Conservation (phyloP, 2,888 invertebrate species). For the Torymus aiolomorphi region DNA sequence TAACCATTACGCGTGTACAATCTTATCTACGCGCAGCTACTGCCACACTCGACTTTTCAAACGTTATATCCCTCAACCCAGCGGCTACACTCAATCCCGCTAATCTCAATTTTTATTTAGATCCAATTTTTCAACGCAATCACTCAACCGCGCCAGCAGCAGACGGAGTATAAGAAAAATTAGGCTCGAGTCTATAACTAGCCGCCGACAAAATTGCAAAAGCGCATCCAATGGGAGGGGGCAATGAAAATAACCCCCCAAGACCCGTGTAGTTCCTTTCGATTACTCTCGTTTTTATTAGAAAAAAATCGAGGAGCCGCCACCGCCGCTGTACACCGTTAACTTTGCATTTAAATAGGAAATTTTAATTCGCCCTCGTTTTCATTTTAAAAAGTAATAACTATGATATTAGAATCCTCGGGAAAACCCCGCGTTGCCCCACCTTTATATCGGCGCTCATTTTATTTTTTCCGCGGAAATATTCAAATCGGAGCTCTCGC, state of each 20-base stretch:
- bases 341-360: conserved; percentile 22
- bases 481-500: conserved; percentile 27
- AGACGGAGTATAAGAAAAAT: too few species aligned
- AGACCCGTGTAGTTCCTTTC: background rate
- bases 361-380: conserved; percentile 22
- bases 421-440: background rate
- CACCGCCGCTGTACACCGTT: background rate
- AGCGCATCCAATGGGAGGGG: too few species aligned
- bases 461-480: conserved; percentile 15
- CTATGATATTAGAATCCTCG: conserved; percentile 14
- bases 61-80: background rate
- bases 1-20: conserved; percentile 24
- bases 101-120: too few species aligned
- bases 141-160: too few species aligned
- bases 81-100: too few species aligned
- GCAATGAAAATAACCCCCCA: too few species aligned
- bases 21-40: conserved; percentile 21
- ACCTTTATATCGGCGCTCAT: background rate
- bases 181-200: too few species aligned
- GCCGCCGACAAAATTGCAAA: too few species aligned
- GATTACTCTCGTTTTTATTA: background rate
- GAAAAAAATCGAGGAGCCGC: background rate
- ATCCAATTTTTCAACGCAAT: too few species aligned
- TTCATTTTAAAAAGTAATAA: conserved; percentile 30
- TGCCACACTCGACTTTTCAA: conserved; percentile 34